Percentiles rank a stretch among this genome's conserved stretches.
Conservation (phyloP, 2,797 vertebrate species). For the Austrolebias charrua region DNA sequence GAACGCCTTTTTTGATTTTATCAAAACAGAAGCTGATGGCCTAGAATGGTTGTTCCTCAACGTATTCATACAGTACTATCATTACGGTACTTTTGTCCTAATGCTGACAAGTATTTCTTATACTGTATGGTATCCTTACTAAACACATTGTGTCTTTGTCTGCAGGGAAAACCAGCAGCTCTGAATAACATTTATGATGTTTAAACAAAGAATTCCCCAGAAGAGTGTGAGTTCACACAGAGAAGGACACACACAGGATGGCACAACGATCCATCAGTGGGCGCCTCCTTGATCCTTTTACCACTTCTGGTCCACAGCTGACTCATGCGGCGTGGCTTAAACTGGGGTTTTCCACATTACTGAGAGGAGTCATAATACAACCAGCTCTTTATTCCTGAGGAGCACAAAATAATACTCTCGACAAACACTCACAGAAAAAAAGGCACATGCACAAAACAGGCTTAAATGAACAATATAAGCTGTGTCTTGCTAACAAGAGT, state of each 20-base stretch:
- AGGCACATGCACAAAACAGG: conserved; percentile 24
- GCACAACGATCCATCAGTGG: conserved; percentile 20
- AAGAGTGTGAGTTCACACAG: conserved; percentile 26
- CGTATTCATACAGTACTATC: too few species aligned
- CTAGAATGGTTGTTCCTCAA: neutral
- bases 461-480: conserved; percentile 45
- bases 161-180: neutral
- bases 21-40: too few species aligned
- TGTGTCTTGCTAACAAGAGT: conserved; percentile 37
- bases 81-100: neutral
- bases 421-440: conserved; percentile 23
- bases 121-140: neutral
- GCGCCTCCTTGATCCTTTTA: conserved; percentile 31
- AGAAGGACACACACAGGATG: neutral
- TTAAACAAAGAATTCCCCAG: conserved; percentile 38
- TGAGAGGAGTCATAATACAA: conserved; percentile 63
- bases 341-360: conserved; percentile 75
- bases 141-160: conserved; percentile 14
- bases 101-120: neutral
- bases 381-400: conserved; percentile 68
- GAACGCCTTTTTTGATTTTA: too few species aligned
- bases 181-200: conserved; percentile 9
- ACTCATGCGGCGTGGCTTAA: conserved; percentile 64
- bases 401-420: conserved; percentile 23
- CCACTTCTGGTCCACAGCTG: conserved; percentile 53